Base-by-base conservation (phyloP, 1,140 invertebrate genomes). In the Caenorhabditis tropicalis region DNA sequence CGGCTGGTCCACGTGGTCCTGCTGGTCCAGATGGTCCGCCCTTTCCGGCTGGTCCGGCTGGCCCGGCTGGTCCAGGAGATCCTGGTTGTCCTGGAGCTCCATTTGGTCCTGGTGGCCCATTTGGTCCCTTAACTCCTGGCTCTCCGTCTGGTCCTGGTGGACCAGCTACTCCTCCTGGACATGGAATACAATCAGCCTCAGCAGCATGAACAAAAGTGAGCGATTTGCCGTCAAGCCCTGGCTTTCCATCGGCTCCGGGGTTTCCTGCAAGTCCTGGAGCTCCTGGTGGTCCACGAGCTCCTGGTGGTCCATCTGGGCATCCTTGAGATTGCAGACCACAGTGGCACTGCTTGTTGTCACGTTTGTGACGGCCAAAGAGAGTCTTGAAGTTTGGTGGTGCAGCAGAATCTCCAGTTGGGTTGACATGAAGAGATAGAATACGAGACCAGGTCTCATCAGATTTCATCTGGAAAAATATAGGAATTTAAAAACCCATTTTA, bases 91-190 rank as follows among this genome's bases (percentile, higher is more conserved):
- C 85, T 81, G 65, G 46, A 36, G 83, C 36, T 84, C 81, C 85
- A 46, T 70, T 79, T 81, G 70, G 53, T 49, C 85, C 86, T 60
- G 85, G 79, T 21, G 51, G 46, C 46, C 85, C 86, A 9, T 86
- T 81, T 56, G 49, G 33, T 84, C 85, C 85, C 6, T 10, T 36
- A 51, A 82, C 21, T 79, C 81, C 81, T 58, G 65, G 31, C 29
- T 65, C 58, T 65, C 79, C 79, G 43, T 58, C 58, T 46, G 70
- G 58, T 80, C 82, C 85, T 7, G 60, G 82, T 82, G 85, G 58
- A 24, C 86, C 86, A 48, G 70, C 29, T 82, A 49, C 24, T 24
- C 86, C 86, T 48, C 29, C 29, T 27, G 74, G 81, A 19, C 79
- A 81, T 53, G 79, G 79, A 39, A 81, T 81, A 48, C 79, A 81